A percentile compares a stretch with the other conserved stretches of the same genome.
Conservation (phyloP, 2,888 invertebrate species). For the Fragum fragum region DNA sequence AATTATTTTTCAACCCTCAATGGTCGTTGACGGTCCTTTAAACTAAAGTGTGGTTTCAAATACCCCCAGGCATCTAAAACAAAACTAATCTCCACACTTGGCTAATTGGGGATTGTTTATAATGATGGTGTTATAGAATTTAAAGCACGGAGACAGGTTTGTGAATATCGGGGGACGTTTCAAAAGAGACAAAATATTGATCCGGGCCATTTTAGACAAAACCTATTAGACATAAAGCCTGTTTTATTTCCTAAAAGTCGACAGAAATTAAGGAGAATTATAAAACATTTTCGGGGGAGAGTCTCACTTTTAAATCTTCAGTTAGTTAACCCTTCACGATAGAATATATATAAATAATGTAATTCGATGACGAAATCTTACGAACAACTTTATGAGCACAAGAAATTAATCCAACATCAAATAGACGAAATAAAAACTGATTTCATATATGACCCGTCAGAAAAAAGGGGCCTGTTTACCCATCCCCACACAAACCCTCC, state of each 20-base stretch:
- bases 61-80: neutral
- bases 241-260: slow-evolving; percentile 12
- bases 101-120: neutral
- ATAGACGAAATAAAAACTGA: too few species aligned
- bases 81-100: neutral
- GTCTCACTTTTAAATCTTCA: neutral
- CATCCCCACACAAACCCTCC: too few species aligned
- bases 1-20: too few species aligned
- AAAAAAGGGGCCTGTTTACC: too few species aligned
- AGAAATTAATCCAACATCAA: too few species aligned
- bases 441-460: too few species aligned
- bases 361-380: too few species aligned
- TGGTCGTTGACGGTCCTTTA: too few species aligned
- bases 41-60: too few species aligned
- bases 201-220: neutral
- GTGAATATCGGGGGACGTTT: neutral
- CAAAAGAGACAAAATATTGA: slow-evolving; percentile 3
- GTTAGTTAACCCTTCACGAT: too few species aligned
- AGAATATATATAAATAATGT: too few species aligned
- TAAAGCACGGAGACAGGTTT: slow-evolving; percentile 3
- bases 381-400: too few species aligned
- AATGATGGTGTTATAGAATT: neutral
- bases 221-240: slow-evolving; percentile 9
- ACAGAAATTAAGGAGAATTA: slow-evolving; percentile 7
- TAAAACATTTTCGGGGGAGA: neutral